phyloP scores from a whole-genome alignment of 2,113 vertebrate species.

The Puffinus mauretanicus region DNA sequence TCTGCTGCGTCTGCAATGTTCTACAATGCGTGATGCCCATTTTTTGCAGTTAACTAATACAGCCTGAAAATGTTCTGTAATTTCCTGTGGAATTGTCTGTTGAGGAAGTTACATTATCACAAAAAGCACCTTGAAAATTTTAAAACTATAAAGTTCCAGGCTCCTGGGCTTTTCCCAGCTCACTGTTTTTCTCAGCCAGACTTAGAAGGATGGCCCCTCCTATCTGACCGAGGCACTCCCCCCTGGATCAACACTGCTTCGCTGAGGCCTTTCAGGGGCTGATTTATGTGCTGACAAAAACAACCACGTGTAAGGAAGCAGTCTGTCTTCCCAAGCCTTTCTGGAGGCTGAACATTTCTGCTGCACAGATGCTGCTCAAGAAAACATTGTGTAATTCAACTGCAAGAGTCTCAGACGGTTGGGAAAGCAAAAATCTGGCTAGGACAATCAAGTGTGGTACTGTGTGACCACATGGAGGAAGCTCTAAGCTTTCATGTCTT shows the following conservation, averaged over 20 bases:
- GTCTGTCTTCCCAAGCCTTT: slow-evolving; percentile 7
- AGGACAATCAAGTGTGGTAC: background rate
- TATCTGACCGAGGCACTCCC: accelerated
- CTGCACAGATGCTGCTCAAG: slow-evolving; percentile 1
- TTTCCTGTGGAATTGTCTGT: background rate
- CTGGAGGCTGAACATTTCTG: background rate
- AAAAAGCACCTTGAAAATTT: background rate
- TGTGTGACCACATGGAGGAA: background rate
- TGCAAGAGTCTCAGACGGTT: background rate
- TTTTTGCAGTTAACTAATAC: background rate
- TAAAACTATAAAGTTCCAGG: background rate
- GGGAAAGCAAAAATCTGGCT: background rate
- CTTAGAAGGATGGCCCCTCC: background rate
- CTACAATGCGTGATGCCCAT: background rate
- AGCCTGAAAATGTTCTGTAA: background rate
- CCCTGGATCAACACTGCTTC: background rate
- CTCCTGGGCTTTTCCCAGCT: background rate
- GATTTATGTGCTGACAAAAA: slow-evolving; percentile 46
- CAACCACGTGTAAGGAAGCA: slow-evolving; percentile 26
- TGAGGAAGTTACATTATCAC: background rate
- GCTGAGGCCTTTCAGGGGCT: background rate
- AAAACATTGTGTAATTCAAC: background rate
- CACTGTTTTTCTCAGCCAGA: background rate
- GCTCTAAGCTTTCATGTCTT: background rate
- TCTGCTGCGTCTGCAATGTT: background rate